Evolutionary conservation across 2,888 invertebrate genomes (phyloP).

Genomic region (Drosophila mayaguana): DNA sequence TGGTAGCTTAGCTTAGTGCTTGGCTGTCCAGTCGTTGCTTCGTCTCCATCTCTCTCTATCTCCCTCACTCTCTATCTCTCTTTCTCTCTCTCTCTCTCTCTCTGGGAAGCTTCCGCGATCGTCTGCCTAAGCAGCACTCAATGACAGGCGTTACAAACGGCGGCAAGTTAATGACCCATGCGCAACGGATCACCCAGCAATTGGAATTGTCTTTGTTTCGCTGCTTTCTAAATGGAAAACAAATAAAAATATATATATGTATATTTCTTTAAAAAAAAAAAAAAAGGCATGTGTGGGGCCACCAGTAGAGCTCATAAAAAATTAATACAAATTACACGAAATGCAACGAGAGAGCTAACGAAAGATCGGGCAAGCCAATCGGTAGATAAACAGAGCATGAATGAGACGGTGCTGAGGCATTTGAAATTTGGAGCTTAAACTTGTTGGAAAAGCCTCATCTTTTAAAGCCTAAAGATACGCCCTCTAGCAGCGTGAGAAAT

Average conservation of each 20-base stretch:
- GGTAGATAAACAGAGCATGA: slow-evolving; percentile 44
- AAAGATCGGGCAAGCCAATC: slow-evolving; percentile 27
- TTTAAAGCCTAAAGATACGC: neutral
- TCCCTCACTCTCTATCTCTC: neutral
- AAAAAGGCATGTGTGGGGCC: slow-evolving; percentile 28
- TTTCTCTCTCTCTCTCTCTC: neutral
- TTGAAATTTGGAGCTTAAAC: neutral
- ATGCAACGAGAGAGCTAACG: slow-evolving; percentile 25
- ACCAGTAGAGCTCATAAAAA: slow-evolving; percentile 71
- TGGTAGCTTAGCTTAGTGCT: slow-evolving; percentile 11
- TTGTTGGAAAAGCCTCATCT: neutral
- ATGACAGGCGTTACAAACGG: slow-evolving; percentile 78
- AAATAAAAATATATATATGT: slow-evolving; percentile 54
- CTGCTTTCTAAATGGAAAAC: slow-evolving; percentile 75
- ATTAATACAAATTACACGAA: slow-evolving; percentile 73
- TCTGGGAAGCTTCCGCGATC: slow-evolving; percentile 61
- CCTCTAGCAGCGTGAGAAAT: neutral
- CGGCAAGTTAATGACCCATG: slow-evolving; percentile 70
- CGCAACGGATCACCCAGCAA: slow-evolving; percentile 68
- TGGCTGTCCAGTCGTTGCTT: slow-evolving; percentile 7
- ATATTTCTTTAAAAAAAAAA: too few relatives aligned
- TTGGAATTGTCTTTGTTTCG: slow-evolving; percentile 71
- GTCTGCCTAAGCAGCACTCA: slow-evolving; percentile 77
- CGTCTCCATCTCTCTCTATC: neutral
- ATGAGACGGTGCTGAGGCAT: slow-evolving; percentile 18